Evolutionary conservation across 2,113 vertebrate genomes (phyloP).

Genomic region (Sinocyclocheilus grahami): DNA sequence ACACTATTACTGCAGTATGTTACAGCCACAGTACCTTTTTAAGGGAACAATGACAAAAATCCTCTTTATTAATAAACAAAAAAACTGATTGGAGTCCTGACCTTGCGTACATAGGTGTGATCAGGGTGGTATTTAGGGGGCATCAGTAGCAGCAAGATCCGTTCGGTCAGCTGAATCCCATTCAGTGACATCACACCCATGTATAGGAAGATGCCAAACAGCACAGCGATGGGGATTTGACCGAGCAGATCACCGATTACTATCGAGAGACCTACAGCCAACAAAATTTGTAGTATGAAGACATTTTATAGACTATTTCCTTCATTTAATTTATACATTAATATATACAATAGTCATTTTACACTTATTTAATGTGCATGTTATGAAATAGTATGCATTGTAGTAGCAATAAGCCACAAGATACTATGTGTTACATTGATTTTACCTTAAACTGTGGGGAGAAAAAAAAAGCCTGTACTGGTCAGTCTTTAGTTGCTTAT

Average conservation of each 20-base stretch:
- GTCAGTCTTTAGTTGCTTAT: too few species aligned
- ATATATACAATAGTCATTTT: too few species aligned
- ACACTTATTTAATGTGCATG: neutral
- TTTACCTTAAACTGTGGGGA: too few species aligned
- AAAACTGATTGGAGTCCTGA: conserved; percentile 50
- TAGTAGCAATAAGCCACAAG: neutral
- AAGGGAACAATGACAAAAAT: too few species aligned
- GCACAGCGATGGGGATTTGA: conserved; percentile 88
- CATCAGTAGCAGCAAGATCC: conserved; percentile 92
- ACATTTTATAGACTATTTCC: too few species aligned
- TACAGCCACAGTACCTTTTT: neutral
- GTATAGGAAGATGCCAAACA: conserved; percentile 78
- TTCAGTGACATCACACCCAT: conserved; percentile 89
- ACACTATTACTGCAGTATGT: neutral
- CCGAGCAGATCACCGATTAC: conserved; percentile 90
- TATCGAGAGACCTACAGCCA: conserved; percentile 84
- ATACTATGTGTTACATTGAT: too few species aligned
- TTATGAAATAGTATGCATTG: too few species aligned
- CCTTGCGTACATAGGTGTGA: conserved; percentile 89
- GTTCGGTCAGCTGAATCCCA: conserved; percentile 92
- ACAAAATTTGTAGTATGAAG: neutral
- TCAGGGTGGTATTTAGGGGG: conserved; percentile 96
- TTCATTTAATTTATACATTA: too few species aligned
- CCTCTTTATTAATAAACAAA: neutral
- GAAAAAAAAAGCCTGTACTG: too few species aligned